Base-by-base conservation (phyloP, 2,797 vertebrate genomes). In the Tapera naevia region DNA sequence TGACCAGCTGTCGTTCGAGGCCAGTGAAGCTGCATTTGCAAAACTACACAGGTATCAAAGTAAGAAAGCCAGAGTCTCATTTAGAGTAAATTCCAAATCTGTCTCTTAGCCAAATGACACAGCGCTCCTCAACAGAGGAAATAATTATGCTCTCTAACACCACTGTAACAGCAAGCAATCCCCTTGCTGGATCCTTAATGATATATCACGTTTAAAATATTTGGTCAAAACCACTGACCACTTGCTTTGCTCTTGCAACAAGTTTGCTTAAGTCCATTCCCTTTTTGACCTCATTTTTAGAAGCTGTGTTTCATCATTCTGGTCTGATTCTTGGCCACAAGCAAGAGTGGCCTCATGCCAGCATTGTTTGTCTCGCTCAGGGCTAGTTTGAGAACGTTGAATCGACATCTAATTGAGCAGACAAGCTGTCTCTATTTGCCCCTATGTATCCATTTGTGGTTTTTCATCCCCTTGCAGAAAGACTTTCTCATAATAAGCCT, bases 391-490 rank as follows among this genome's bases (percentile, higher is more conserved):
- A 75, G 53, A 82, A 87, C 8, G 33, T 79, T 95, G 79, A 90
- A 80, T 92, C 92, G 92, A 96, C 92, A 95, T 88, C 92, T 92
- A 94, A 96, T 90, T 88, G 91, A 96, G 87, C 91, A 97, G 94
- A 96, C 95, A 96, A 94, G 48, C 88, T 95, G 94, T 94, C 91
- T 96, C 95, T 96, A 70, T 95, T 94, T 90, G 70, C 64, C 89
- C 88, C 80, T 73, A 24, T 64, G 56, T 65, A 89, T 88, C 94
- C 88, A 89, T 95, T 95, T 95, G 94, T 90, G 96, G 92, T 92
- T 95, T 94, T 75, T 57, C 79, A 35, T 89, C 81, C 62, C 80
- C 56, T 62, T 4, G 1, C 4, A 33, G 75, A 94, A 95, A 92
- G 91, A 73, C 39, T 95, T 79, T 90, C 73, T 95, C 76, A 85